Base-by-base conservation (phyloP, 2,888 invertebrate species). In the Melanargia galathea region DNA sequence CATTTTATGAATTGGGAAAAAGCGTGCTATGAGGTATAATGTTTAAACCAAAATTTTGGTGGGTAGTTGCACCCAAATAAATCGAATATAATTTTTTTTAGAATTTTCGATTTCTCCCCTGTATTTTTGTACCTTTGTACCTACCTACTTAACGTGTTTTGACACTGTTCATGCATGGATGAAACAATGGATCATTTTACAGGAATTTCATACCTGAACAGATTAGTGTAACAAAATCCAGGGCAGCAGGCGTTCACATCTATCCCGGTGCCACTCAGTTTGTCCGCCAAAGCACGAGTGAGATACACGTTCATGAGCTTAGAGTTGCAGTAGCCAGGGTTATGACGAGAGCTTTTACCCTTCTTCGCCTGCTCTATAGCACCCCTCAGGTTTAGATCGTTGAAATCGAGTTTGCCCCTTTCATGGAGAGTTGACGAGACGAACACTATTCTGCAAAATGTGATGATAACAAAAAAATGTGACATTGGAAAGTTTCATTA, bases 261-360 rank as follows among this genome's bases (percentile, higher is more conserved):
- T 18, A 95, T 89, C 0, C 93, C 94, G 0, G 84, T 88, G 16
- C 92, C 90, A 70, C 88, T 83, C 6, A 92, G 78, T 69, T 92
- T 88, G 60, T 91, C 92, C 0, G 95, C 93, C 43, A 97, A 82
- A 58, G 95, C 94, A 65, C 89, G 84, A 13, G 93, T 93, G 79
- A 95, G 96, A 78, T 96, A 95, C 2, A 93, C 92, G 77, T 96
- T 96, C 76, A 95, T 95, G 56, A 96, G 81, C 84, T 96, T 97
- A 0, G 96, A 96, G 81, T 96, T 95, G 66, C 93, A 93, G 78
- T 97, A 97, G 0, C 93, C 93, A 11, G 93, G 91, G 78, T 94
- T 94, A 60, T 80, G 82, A 0, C 87, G 83, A 0, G 72, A 61
- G 1, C 70, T 75, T n/a, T 80, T 81, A 20, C 82, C 83, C 45